Conservation (phyloP, 1,140 invertebrate species). For the Drosophila arizonae region DNA sequence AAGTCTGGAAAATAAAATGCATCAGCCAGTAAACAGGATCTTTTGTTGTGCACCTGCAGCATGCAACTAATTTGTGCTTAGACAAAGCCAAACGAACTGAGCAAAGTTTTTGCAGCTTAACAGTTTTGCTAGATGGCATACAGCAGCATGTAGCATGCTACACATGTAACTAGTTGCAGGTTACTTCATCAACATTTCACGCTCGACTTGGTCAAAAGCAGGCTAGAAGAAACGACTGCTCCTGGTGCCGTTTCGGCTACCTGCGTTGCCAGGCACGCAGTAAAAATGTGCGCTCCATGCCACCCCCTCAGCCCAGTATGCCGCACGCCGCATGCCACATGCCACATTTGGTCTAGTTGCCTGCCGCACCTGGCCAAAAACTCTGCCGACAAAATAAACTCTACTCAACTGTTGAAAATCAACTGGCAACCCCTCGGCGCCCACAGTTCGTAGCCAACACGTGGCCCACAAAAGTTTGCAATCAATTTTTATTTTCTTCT, state of each 20-base stretch:
- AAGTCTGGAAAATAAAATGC: not conserved
- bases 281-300: slow-evolving; percentile 70
- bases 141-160: slow-evolving; percentile 31
- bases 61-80: slow-evolving; percentile 72
- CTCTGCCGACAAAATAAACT: slow-evolving; percentile 67
- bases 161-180: slow-evolving; percentile 50
- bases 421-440: slow-evolving; percentile 51
- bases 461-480: slow-evolving; percentile 67
- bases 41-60: slow-evolving; percentile 45
- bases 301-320: slow-evolving; percentile 20
- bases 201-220: slow-evolving; percentile 60
- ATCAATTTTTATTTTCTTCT: slow-evolving; percentile 47
- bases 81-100: slow-evolving; percentile 45
- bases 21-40: slow-evolving; percentile 32
- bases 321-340: slow-evolving; percentile 17
- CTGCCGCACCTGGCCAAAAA: slow-evolving; percentile 57
- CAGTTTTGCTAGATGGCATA: slow-evolving; percentile 22
- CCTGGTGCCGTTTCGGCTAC: not conserved
- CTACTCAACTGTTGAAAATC: slow-evolving; percentile 77
- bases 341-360: slow-evolving; percentile 15
- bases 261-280: slow-evolving; percentile 59
- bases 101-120: slow-evolving; percentile 65
- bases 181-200: slow-evolving; percentile 80
- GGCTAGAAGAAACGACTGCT: slow-evolving; percentile 45
- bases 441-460: slow-evolving; percentile 28